Evolutionary conservation across 2,888 invertebrate species (phyloP), one percentile per base, ranked within the genome.

Genomic region (Oscheius myriophilus): DNA sequence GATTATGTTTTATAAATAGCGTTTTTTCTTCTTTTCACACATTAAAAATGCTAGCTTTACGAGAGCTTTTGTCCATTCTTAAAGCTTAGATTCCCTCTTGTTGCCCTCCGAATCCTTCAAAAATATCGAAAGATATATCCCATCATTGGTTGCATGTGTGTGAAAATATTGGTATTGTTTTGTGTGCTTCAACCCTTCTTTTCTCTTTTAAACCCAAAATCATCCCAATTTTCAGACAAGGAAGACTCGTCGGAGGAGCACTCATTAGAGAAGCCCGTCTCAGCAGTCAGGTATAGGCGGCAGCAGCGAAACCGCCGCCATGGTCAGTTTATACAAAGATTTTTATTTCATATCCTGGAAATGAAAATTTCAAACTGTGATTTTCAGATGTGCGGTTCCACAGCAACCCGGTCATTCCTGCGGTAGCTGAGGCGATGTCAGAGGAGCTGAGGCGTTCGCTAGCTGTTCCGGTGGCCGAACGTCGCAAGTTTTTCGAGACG

Each of bases 401-500:
- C 71, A 77, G 77, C 58, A 84, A 83, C 54, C 84, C 84, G 2
- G 71, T 78, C 21, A 76, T 83, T 42, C 70, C 79, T 41, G 26
- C 58, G 23, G 14, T 55, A 49, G 70, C 57, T 46, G 76, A 78
- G 26, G 71, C 75, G 58, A 59, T 73, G 23, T 70, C 75, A 52
- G 79, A 78, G 57, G 77, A 77, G 52, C 59, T 61, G 12, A 69
- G 70, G 16, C 77, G 79, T n/a, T 75, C 79, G 25, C 69, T 83
- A 25, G 82, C 79, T 25, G 69, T 82, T 26, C 81, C 78, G 21
- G 84, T 84, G 26, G 72, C 78, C 14, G 84, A 84, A 61, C 72
- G 84, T n/a, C 75, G 83, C 14, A 84, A 84, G 69, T 84, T 84
- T 72, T 84, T 84, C 74, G 84, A 84, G 67, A 81, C 81, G 61